Conservation (phyloP, 1,140 invertebrate species). For the Heliconius hewitsoni region DNA sequence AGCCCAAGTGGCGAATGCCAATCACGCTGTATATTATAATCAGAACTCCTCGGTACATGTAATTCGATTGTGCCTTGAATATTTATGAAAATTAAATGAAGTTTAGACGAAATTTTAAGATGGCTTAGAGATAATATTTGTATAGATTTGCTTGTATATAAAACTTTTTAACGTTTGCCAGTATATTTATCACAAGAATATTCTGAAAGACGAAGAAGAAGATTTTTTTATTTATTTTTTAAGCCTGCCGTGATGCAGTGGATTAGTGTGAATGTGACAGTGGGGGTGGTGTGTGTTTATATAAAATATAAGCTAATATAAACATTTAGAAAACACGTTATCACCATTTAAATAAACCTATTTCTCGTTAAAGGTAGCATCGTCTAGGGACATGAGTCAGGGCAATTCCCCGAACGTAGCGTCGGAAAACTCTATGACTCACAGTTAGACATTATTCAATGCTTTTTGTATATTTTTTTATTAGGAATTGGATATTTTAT, state of each 20-base stretch:
- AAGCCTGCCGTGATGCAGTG: too few relatives aligned
- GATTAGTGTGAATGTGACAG: too few relatives aligned
- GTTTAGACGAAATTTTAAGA: slow-evolving; percentile 15
- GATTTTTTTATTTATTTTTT: too few relatives aligned
- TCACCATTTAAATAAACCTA: neutral
- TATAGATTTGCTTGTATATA: neutral
- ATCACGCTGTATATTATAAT: slow-evolving; percentile 43
- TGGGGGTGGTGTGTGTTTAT: too few relatives aligned
- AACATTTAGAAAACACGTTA: too few relatives aligned
- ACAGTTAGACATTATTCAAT: neutral
- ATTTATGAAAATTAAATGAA: slow-evolving; percentile 45
- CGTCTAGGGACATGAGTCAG: neutral
- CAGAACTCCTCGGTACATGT: slow-evolving; percentile 41
- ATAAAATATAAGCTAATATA: too few relatives aligned
- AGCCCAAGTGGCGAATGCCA: slow-evolving; percentile 36
- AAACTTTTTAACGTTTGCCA: too few relatives aligned
- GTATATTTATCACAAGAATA: neutral
- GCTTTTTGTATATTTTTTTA: neutral
- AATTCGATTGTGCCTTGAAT: slow-evolving; percentile 47
- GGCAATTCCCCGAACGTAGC: neutral
- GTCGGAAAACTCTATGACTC: slow-evolving; percentile 4
- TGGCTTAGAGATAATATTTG: neutral
- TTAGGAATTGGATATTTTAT: neutral
- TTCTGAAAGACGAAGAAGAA: too few relatives aligned
- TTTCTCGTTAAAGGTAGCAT: neutral